Evolutionary conservation across 1,140 invertebrate species (phyloP).

Genomic region (Olivierus martensii): DNA sequence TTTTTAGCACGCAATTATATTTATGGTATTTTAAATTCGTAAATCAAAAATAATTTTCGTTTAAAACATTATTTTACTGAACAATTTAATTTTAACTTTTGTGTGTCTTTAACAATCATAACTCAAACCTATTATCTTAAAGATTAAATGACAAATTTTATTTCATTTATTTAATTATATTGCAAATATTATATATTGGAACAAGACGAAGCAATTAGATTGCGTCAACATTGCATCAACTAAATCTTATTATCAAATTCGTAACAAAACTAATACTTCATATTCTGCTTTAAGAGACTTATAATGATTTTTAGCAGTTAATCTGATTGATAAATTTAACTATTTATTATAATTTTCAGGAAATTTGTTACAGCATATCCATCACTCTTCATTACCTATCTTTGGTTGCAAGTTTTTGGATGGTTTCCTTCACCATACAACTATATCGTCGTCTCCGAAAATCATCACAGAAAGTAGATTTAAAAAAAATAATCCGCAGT

Average conservation of each 20-base stretch:
- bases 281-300: no score
- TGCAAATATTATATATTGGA: no score
- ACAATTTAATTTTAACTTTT: no score
- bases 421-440: constrained; percentile 38
- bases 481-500: constrained; percentile 7
- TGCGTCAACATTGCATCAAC: neutral
- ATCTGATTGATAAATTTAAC: no score
- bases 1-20: no score
- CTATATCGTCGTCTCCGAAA: constrained; percentile 29
- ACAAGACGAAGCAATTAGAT: neutral
- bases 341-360: constrained; percentile 25
- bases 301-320: no score
- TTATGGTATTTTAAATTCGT: no score
- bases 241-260: constrained; percentile 8
- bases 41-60: no score
- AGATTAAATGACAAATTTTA: neutral
- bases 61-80: no score
- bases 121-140: neutral
- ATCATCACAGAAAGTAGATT: constrained; percentile 19
- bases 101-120: neutral
- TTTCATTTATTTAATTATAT: no score
- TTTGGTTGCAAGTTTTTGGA: constrained; percentile 47
- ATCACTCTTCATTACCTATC: constrained; percentile 50
- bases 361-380: constrained; percentile 45
- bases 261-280: no score